Conservation (phyloP, 2,113 vertebrate genomes). For the Bettongia penicillata region DNA sequence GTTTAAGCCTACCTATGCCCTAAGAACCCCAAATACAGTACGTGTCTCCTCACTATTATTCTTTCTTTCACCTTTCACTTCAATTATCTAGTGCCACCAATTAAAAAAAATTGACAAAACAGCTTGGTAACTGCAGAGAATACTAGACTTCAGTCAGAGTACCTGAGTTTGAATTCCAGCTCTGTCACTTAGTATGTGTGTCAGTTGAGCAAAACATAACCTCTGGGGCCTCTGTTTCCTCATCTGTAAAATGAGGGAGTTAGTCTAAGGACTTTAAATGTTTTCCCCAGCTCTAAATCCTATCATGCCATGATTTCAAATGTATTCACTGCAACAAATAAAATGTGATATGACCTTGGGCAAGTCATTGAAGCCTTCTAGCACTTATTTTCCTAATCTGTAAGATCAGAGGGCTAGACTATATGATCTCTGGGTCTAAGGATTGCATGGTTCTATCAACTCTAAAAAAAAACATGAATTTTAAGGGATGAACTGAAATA, state of each 20-base stretch:
- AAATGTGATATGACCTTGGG: not conserved
- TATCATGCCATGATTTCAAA: not conserved
- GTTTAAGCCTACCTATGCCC: not conserved
- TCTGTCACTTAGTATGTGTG: not conserved
- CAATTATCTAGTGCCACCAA: not conserved
- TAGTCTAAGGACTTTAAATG: not conserved
- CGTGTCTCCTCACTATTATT: not conserved
- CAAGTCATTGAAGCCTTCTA: not conserved
- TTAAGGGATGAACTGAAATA: constrained; percentile 65
- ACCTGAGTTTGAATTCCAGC: not conserved
- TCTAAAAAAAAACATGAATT: not conserved
- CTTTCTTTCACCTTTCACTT: not conserved
- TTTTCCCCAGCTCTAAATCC: not conserved
- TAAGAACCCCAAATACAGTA: not conserved
- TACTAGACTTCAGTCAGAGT: not conserved
- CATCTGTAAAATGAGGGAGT: not conserved
- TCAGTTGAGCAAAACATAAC: not conserved
- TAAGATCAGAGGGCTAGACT: not conserved
- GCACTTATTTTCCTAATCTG: not conserved
- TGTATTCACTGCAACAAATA: not conserved
- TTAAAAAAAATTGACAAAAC: constrained; percentile 47
- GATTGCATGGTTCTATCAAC: not conserved
- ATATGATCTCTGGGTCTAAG: not conserved
- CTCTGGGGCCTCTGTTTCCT: not conserved
- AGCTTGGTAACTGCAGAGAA: constrained; percentile 59